Conservation (phyloP, 1,140 invertebrate genomes). For the Formica selysi region DNA sequence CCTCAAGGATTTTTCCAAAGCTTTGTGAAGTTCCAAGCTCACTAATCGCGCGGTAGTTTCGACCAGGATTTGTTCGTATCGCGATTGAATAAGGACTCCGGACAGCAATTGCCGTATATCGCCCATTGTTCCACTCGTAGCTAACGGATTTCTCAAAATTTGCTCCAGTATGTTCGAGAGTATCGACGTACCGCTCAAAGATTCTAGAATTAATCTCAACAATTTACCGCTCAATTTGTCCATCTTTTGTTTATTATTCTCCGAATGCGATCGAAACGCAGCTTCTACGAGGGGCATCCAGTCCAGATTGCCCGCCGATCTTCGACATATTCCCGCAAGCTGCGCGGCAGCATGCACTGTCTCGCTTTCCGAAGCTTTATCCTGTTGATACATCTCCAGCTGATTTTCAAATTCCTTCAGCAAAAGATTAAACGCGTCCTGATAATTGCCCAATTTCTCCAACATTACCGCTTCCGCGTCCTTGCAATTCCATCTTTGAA, state of each 20-base stretch:
- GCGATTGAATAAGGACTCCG: constrained; percentile 84
- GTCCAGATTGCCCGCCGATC: constrained; percentile 83
- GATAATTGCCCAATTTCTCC: constrained; percentile 84
- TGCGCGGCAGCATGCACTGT: constrained; percentile 77
- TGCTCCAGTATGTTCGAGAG: constrained; percentile 83
- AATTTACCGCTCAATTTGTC: constrained; percentile 82
- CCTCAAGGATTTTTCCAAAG: constrained; percentile 82
- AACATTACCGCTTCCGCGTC: constrained; percentile 84
- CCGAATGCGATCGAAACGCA: constrained; percentile 79
- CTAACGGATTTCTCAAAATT: constrained; percentile 84
- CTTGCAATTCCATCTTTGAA: constrained; percentile 79
- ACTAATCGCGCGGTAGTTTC: constrained; percentile 84
- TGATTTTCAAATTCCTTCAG: constrained; percentile 78
- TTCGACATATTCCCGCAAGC: constrained; percentile 82
- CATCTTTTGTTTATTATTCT: constrained; percentile 77
- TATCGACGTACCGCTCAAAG: constrained; percentile 83
- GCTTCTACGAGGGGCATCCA: constrained; percentile 84
- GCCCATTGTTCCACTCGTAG: constrained; percentile 84
- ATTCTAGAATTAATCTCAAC: constrained; percentile 83
- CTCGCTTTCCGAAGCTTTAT: constrained; percentile 76
- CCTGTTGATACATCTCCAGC: constrained; percentile 73
- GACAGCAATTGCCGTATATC: constrained; percentile 83
- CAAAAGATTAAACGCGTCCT: constrained; percentile 83
- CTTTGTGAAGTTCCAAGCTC: constrained; percentile 83
- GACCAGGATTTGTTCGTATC: constrained; percentile 84